Evolutionary conservation across 2,888 invertebrate genomes (phyloP), one percentile per base, ranked within the genome.

Genomic region (Cheilosia pagana): DNA sequence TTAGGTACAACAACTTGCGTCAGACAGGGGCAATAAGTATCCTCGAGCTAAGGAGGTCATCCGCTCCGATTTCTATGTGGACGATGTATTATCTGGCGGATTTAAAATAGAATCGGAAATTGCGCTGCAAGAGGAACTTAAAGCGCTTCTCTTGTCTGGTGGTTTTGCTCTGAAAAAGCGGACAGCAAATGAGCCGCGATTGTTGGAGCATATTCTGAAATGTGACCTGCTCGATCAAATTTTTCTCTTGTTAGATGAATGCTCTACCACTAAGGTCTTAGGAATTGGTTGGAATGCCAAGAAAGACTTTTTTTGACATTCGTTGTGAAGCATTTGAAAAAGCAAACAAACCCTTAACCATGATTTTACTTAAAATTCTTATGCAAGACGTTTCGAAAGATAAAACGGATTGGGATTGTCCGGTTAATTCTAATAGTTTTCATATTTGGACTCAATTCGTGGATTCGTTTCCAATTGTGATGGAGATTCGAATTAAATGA

Each of bases 311-410:
- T 86, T 86, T 53, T 82, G n/a, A 41, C 41, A 14, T 41, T 41
- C 41, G 41, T 5, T 41, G 41, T n/a, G 41, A n/a, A n/a, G 6
- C 52, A 53, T 75, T 78, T 48, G 39, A 35, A 41, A 50, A 43
- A 2, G 39, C 19, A 43, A 45, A 35, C 10, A 8, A 16, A n/a
- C 31, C 45, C n/a, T 70, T 75, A 1, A 50, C 71, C 0, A 67
- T 75, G 19, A 41, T 86, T 7, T 1, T 78, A 0, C 52, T 85
- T 7, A 83, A 77, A 67, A 78, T 86, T 10, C 10, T 83, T 0
- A 86, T 83, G 83, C 78, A 86, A 39, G 60, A 86, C 25, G 71
- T 87, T 19, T 87, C 81, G 79, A 35, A 41, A 6, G 65, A 81
- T 41, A 59, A 48, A 4, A 81, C 62, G 2, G 70, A 63, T 3